A percentile compares a stretch with the other conserved stretches of the same genome.
These are phyloP conservation scores for Hiodon tergisus DNA, from an alignment of 2,113 vertebrate species.

Conservation along the genomic window DNA sequence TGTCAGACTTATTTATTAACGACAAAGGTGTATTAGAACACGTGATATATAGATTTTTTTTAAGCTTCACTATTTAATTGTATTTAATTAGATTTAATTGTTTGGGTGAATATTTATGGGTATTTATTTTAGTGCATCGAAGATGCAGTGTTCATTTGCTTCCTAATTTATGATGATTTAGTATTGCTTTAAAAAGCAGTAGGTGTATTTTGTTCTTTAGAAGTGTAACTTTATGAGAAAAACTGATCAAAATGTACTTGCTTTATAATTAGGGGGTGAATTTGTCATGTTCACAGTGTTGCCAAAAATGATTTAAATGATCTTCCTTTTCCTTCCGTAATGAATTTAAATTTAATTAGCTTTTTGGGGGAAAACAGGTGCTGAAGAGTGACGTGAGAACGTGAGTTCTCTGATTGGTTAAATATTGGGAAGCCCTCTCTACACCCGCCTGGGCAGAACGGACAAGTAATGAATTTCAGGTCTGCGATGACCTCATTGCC, in stretches of 20 bases:
- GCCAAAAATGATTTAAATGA: slow-evolving; percentile 46
- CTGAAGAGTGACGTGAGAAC: slow-evolving; percentile 47
- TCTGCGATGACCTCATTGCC: slow-evolving; percentile 43
- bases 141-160: slow-evolving; percentile 64
- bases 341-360: slow-evolving; percentile 24
- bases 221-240: slow-evolving; percentile 54
- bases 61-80: slow-evolving; percentile 69
- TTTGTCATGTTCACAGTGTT: slow-evolving; percentile 30
- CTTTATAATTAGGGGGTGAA: not conserved
- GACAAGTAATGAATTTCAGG: slow-evolving; percentile 54
- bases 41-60: slow-evolving; percentile 51
- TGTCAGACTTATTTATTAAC: slow-evolving; percentile 76
- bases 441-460: slow-evolving; percentile 37
- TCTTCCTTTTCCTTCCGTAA: slow-evolving; percentile 44
- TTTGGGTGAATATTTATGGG: slow-evolving; percentile 62
- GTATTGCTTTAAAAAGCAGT: slow-evolving; percentile 70
- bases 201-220: slow-evolving; percentile 24
- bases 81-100: slow-evolving; percentile 75
- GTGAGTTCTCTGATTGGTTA: slow-evolving; percentile 40
- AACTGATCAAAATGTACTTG: slow-evolving; percentile 28
- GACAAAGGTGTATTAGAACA: slow-evolving; percentile 59
- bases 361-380: slow-evolving; percentile 52
- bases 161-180: slow-evolving; percentile 60
- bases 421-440: not conserved
- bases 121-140: slow-evolving; percentile 61